Evolutionary conservation across 2,797 vertebrate genomes (phyloP).

Genomic region (Cheirogaleus major): DNA sequence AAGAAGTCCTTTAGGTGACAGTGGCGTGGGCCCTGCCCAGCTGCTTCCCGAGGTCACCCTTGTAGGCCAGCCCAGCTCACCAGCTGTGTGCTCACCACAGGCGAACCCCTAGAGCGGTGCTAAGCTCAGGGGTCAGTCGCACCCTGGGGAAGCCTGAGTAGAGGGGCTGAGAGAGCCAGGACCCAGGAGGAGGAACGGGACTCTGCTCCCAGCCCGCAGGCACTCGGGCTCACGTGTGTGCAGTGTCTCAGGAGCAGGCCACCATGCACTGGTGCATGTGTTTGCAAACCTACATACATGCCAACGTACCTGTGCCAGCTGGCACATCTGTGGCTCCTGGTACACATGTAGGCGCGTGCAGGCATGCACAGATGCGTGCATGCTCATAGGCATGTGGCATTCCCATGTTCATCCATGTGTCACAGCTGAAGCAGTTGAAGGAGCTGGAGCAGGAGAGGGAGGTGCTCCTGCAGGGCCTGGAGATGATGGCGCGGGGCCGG

Average conservation of each 20-base stretch:
- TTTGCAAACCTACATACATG: not conserved
- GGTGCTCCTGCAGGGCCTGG: slow-evolving; percentile 93
- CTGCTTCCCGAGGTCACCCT: not conserved
- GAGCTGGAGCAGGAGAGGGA: slow-evolving; percentile 97
- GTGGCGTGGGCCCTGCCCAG: not conserved
- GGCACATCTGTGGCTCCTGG: no score
- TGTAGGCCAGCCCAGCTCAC: not conserved
- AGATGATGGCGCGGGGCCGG: slow-evolving; percentile 91
- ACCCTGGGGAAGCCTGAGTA: not conserved
- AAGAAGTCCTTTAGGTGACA: not conserved
- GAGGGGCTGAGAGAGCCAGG: not conserved
- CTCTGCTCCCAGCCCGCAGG: no score
- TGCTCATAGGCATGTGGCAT: fast-evolving
- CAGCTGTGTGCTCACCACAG: fast-evolving
- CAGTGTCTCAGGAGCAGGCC: no score
- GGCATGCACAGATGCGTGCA: fast-evolving
- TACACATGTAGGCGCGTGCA: fast-evolving
- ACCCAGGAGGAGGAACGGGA: not conserved
- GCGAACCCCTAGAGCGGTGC: not conserved
- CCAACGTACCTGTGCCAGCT: fast-evolving
- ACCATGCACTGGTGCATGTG: fast-evolving
- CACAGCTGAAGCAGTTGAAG: slow-evolving; percentile 95
- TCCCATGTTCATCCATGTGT: not conserved
- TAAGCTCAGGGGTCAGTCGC: not conserved
- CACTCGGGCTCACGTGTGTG: fast-evolving